A percentile compares a stretch with the other conserved stretches of the same genome.
phyloP scores from a whole-genome alignment of 2,888 invertebrate species.

The Eristalinus aeneus region DNA sequence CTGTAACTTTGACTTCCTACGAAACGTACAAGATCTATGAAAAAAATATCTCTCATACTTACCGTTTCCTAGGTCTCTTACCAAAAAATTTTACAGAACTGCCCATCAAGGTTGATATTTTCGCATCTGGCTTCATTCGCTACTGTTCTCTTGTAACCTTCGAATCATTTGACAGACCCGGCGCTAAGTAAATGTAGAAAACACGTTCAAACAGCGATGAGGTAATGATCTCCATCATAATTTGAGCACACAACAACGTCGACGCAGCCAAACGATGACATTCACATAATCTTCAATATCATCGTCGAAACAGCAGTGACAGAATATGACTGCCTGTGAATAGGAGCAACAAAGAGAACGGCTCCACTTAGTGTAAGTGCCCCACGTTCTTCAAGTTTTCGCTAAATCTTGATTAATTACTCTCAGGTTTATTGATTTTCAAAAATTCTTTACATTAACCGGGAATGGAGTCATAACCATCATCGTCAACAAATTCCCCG shows the following conservation, averaged over 20 bases:
- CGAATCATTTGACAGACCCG: no score
- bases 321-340: neutral
- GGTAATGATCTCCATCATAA: neutral
- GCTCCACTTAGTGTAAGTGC: no score
- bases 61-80: no score
- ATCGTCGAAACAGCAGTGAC: neutral
- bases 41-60: no score
- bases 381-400: neutral
- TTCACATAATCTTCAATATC: neutral
- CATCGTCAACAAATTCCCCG: neutral
- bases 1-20: no score
- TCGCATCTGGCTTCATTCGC: no score
- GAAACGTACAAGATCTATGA: no score
- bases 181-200: no score
- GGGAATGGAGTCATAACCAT: neutral
- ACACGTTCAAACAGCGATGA: neutral
- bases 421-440: slow-evolving; percentile 8
- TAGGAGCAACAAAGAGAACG: neutral
- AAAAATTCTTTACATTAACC: neutral
- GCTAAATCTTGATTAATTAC: slow-evolving; percentile 11
- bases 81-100: no score
- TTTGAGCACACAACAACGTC: neutral
- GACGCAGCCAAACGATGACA: neutral
- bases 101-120: no score
- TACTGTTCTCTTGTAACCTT: no score